A percentile compares a stretch with the other conserved stretches of the same genome.
Conservation (phyloP, 2,797 vertebrate species). For the Nannoperca obscura region DNA sequence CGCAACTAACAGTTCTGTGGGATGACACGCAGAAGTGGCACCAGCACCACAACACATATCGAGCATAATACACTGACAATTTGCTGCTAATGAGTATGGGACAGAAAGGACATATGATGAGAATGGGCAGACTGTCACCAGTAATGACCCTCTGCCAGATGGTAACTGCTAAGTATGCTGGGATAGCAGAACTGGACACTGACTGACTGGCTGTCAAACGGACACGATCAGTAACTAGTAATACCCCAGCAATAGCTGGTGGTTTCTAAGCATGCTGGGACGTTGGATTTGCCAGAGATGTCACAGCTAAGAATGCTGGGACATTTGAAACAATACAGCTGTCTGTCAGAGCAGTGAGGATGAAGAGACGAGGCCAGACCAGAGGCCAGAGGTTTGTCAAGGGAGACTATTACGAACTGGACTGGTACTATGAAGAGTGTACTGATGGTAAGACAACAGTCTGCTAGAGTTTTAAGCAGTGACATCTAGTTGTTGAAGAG, state of each 20-base stretch:
- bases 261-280: conserved; percentile 54
- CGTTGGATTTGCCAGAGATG: conserved; percentile 21
- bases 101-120: conserved; percentile 51
- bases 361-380: conserved; percentile 91
- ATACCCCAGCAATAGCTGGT: conserved; percentile 33
- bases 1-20: conserved; percentile 29
- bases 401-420: conserved; percentile 98
- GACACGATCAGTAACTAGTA: conserved; percentile 16
- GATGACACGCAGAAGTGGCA: conserved; percentile 46
- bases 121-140: conserved; percentile 36
- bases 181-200: conserved; percentile 36
- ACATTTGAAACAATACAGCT: conserved; percentile 41
- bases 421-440: conserved; percentile 99
- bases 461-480: background rate
- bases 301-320: conserved; percentile 52
- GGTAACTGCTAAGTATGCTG: conserved; percentile 61
- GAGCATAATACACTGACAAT: conserved; percentile 40
- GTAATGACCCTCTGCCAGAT: conserved; percentile 48
- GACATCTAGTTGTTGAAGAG: conserved; percentile 8
- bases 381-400: conserved; percentile 98
- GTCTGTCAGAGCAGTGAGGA: conserved; percentile 70
- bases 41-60: conserved; percentile 43
- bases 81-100: conserved; percentile 51
- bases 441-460: conserved; percentile 91
- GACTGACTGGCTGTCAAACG: conserved; percentile 16